These are phyloP conservation scores for Piaya cayana DNA, from an alignment of 2,113 vertebrate genomes.

Conservation along the genomic window DNA sequence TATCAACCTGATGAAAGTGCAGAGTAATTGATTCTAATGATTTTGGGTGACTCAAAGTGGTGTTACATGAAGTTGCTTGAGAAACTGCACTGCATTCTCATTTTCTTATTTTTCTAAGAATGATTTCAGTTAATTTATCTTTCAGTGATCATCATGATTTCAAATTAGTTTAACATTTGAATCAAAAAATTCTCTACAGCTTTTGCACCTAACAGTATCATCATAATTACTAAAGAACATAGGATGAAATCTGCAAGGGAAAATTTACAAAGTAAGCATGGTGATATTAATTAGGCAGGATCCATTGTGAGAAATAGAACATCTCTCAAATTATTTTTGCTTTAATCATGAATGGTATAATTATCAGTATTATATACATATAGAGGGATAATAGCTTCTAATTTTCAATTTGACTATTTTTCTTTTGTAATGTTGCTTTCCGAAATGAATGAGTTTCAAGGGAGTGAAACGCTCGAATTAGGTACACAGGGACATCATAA, in stretches of 20 bases:
- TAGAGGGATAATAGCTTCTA: not conserved
- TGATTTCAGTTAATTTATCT: not conserved
- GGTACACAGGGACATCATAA: not conserved
- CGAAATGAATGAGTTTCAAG: not conserved
- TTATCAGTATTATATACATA: not conserved
- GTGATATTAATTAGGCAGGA: not conserved
- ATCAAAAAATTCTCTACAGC: not conserved
- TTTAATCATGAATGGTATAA: not conserved
- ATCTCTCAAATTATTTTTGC: not conserved
- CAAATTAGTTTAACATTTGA: not conserved
- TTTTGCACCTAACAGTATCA: not conserved
- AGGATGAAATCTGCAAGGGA: not conserved
- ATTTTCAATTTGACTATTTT: not conserved
- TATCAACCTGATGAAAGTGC: not conserved
- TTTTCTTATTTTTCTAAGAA: not conserved
- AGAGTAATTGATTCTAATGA: constrained; percentile 7
- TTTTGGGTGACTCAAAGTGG: not conserved
- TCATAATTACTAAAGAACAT: not conserved
- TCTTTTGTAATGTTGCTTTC: not conserved
- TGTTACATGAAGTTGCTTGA: not conserved
- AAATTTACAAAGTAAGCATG: not conserved
- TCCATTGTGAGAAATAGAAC: not conserved
- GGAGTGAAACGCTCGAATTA: not conserved
- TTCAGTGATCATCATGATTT: not conserved
- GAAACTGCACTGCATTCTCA: not conserved